These are phyloP conservation scores for Eurois occulta DNA, from an alignment of 2,888 invertebrate species.

Conservation along the genomic window DNA sequence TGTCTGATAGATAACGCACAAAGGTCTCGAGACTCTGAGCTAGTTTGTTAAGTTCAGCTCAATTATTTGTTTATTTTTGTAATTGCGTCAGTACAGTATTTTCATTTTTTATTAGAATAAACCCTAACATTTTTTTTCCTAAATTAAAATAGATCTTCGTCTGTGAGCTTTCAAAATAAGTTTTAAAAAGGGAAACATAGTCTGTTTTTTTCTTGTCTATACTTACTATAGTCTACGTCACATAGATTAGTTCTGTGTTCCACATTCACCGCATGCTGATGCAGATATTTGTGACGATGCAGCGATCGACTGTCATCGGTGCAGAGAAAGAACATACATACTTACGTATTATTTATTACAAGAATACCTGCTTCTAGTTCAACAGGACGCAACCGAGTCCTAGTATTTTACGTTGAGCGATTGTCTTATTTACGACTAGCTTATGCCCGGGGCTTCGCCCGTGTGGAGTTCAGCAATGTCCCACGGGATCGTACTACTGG, in stretches of 20 bases:
- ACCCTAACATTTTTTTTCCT: no score
- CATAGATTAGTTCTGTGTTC: constrained; percentile 58
- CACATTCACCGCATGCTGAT: constrained; percentile 43
- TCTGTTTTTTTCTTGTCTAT: background rate
- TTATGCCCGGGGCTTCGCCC: no score
- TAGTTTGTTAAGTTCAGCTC: no score
- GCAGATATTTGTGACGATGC: constrained; percentile 42
- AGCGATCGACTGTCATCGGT: constrained; percentile 27
- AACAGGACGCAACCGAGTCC: background rate
- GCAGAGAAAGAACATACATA: background rate
- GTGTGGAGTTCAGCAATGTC: no score
- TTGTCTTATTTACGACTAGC: no score
- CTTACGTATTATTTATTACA: background rate
- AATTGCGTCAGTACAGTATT: no score
- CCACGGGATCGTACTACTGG: no score
- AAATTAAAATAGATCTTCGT: background rate
- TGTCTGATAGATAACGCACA: no score
- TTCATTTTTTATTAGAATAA: no score
- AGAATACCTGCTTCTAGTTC: background rate
- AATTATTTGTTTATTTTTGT: no score
- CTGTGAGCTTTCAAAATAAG: background rate
- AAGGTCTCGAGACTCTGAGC: no score
- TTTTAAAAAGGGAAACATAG: background rate
- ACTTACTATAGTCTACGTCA: constrained; percentile 16
- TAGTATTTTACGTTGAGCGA: background rate